A percentile compares a stretch with the other conserved stretches of the same genome.
Evolutionary conservation across 2,797 vertebrate genomes (phyloP).

Genomic region (Urosaurus nigricauda): DNA sequence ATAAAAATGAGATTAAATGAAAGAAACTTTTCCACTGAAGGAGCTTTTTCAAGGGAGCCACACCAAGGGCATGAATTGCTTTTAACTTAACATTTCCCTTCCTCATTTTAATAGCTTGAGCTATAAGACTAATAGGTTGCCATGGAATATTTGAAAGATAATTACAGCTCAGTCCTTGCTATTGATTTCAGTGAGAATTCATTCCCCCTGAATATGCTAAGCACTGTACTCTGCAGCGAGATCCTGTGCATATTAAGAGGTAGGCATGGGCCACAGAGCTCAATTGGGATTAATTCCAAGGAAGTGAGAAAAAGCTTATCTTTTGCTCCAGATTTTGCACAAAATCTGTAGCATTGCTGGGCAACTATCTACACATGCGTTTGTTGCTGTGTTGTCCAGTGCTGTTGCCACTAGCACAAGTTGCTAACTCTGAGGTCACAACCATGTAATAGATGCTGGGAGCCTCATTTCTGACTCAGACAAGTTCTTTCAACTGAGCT

Average conservation of each 20-base stretch:
- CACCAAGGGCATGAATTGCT: constrained; percentile 21
- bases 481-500: no score
- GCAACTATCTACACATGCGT: no score
- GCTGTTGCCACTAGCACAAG: no score
- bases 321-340: no score
- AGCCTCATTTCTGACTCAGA: no score
- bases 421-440: no score
- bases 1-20: constrained; percentile 30
- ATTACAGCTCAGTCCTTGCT: background rate
- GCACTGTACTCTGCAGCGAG: background rate
- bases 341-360: no score
- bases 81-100: background rate
- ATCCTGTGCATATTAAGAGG: background rate
- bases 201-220: background rate
- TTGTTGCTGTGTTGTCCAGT: no score
- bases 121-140: background rate
- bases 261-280: no score
- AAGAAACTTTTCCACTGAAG: background rate
- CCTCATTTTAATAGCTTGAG: background rate
- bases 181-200: background rate
- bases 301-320: no score
- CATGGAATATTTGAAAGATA: background rate
- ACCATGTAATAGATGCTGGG: no score
- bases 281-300: background rate
- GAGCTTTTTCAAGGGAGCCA: background rate